Base-by-base conservation (phyloP, 1,140 invertebrate species). In the Macrobrachium nipponense region DNA sequence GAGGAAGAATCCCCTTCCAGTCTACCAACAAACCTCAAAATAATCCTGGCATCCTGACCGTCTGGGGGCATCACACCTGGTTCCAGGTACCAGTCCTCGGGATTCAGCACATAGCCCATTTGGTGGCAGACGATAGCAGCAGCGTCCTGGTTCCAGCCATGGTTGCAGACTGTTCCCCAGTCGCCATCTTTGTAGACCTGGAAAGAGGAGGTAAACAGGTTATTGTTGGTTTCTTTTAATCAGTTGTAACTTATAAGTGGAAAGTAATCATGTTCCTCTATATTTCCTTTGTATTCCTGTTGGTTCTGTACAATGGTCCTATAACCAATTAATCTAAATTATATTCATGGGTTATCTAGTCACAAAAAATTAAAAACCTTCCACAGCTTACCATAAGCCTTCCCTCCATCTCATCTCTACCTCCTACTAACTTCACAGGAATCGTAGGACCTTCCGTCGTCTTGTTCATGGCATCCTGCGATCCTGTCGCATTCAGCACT, bases 131-230 rank as follows among this genome's bases (percentile, higher is more conserved):
- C 98, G 27, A 99, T 91, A 0, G 97, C 95, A 5, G 98, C 97
- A 89, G 97, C 95, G 70, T 94, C 93, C n/a, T 97, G 95, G 72
- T 95, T 98, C 97, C 98, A 99, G 44, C 95, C 96, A 90, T 99
- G 96, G 92, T 97, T 97, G 90, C 98, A 99, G 7, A 99, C 96
- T 0, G 97, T 98, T 73, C 98, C 98, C 98, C 98, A 99, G 91
- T 94, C 94, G 20, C 95, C 93, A 86, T 95, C 94, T 11, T 98
- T 92, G 89, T 94, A 93, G 0, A 96, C 93, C 92, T 96, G 92
- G 15, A 93, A 89, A 58, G 91, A 43, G 60, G 73, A 58, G 7
- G 64, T 8, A 66, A 36, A 36, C 27, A 36, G 4, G 1, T 36
- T 36, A 10, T 80, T 36, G 68, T 80, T 80, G 59, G 23, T 0